Percentiles rank a stretch among this genome's conserved stretches.
phyloP scores from a whole-genome alignment of 2,113 vertebrate species.

The Turdus rufiventris region DNA sequence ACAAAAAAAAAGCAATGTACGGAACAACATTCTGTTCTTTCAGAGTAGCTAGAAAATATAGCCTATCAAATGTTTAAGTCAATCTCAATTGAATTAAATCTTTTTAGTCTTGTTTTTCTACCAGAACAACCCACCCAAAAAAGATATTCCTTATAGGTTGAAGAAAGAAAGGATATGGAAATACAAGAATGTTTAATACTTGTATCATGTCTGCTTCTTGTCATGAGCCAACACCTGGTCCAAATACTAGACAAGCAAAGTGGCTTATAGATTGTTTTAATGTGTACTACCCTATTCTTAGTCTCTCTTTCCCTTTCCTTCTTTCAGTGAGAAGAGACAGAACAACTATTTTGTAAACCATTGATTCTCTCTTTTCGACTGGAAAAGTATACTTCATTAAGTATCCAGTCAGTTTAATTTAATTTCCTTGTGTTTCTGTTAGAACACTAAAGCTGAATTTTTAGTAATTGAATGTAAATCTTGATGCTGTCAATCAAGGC shows the following conservation, averaged over 20 bases:
- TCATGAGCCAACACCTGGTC: neutral
- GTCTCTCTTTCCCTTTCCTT: neutral
- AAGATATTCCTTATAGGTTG: neutral
- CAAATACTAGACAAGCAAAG: neutral
- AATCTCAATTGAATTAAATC: neutral
- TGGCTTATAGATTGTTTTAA: neutral
- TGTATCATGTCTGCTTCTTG: neutral
- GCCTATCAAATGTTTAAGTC: neutral
- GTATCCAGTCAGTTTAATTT: neutral
- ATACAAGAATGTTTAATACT: neutral
- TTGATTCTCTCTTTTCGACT: neutral
- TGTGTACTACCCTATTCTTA: neutral
- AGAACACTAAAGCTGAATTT: neutral
- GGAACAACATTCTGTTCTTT: neutral
- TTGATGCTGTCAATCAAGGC: neutral
- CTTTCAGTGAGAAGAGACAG: neutral
- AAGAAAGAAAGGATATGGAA: neutral
- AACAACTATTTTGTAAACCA: neutral
- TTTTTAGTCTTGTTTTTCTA: neutral
- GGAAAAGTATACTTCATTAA: neutral
- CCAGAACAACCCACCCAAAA: rapidly evolving
- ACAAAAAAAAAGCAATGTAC: neutral
- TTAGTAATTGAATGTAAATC: neutral
- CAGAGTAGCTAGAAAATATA: neutral
- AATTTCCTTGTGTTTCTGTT: neutral